These are phyloP conservation scores for Ataeniobius toweri DNA, from an alignment of 2,797 vertebrate genomes.

Conservation along the genomic window DNA sequence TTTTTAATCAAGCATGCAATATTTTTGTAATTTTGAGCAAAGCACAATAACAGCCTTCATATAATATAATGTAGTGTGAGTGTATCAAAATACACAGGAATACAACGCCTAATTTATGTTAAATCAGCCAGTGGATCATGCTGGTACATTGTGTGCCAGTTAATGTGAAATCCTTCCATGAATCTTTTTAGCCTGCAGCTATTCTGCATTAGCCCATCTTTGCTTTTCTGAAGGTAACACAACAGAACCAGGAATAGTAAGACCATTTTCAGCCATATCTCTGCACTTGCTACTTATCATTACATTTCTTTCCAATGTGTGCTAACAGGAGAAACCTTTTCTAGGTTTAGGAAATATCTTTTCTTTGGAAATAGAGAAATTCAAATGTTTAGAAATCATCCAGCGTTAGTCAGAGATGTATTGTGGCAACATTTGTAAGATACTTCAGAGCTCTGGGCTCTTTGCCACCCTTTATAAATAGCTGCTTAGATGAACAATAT, in stretches of 20 bases:
- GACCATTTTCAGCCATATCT: conserved; percentile 22
- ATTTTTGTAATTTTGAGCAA: not conserved
- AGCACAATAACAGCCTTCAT: not conserved
- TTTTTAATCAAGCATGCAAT: not conserved
- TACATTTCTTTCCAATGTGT: not conserved
- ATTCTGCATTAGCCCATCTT: conserved; percentile 10
- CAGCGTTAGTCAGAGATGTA: conserved; percentile 27
- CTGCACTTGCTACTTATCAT: conserved; percentile 2
- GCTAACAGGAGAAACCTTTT: not conserved
- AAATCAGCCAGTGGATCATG: conserved; percentile 2
- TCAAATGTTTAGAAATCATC: conserved; percentile 31
- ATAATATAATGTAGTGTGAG: not conserved
- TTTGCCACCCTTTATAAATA: conserved; percentile 67
- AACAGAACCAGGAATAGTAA: not conserved
- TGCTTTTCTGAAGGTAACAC: conserved; percentile 11
- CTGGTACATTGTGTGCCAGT: conserved; percentile 10
- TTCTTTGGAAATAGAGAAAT: conserved; percentile 7
- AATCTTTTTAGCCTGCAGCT: conserved; percentile 31
- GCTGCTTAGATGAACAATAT: conserved; percentile 51
- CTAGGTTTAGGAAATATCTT: not conserved
- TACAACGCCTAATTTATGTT: not conserved
- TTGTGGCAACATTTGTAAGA: conserved; percentile 48
- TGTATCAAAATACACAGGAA: not conserved
- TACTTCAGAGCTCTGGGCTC: conserved; percentile 43
- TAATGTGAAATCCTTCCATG: conserved; percentile 7